Evolutionary conservation across 30 jellyfish, hydroid and myxozoan species (phyloP).

Genomic region (Hydractinia symbiolongicarpus): DNA sequence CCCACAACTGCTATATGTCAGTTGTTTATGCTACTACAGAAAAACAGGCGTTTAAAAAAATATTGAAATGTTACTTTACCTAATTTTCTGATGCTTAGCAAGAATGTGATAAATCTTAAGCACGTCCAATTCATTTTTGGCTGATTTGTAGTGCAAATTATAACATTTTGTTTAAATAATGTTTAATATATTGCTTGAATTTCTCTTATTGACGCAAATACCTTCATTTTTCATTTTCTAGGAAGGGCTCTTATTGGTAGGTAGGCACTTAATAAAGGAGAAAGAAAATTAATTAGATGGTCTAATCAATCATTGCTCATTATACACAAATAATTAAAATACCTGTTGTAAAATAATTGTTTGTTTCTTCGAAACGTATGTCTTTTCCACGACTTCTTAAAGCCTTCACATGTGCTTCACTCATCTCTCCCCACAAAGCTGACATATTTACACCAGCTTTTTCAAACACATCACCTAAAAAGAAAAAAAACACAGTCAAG

Average conservation of each 20-base stretch:
- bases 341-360: conserved; percentile 83
- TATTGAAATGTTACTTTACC: too few relatives aligned
- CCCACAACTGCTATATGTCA: too few relatives aligned
- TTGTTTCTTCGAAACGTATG: conserved; percentile 37
- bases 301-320: background rate
- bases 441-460: conserved; percentile 97
- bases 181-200: too few relatives aligned
- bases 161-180: too few relatives aligned
- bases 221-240: too few relatives aligned
- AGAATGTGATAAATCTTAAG: too few relatives aligned
- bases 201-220: too few relatives aligned
- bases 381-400: conserved; percentile 71
- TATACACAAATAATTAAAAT: background rate
- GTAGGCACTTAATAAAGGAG: background rate
- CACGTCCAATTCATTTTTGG: too few relatives aligned
- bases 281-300: background rate
- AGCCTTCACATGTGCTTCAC: conserved; percentile 58
- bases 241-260: background rate
- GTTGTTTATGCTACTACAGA: too few relatives aligned
- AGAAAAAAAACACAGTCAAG: background rate
- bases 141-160: too few relatives aligned
- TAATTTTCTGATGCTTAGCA: too few relatives aligned
- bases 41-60: too few relatives aligned
- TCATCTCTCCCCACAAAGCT: conserved; percentile 68
- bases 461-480: conserved; percentile 65